Evolutionary conservation across 2,888 invertebrate genomes (phyloP).

Genomic region (Drosophila tripunctata): DNA sequence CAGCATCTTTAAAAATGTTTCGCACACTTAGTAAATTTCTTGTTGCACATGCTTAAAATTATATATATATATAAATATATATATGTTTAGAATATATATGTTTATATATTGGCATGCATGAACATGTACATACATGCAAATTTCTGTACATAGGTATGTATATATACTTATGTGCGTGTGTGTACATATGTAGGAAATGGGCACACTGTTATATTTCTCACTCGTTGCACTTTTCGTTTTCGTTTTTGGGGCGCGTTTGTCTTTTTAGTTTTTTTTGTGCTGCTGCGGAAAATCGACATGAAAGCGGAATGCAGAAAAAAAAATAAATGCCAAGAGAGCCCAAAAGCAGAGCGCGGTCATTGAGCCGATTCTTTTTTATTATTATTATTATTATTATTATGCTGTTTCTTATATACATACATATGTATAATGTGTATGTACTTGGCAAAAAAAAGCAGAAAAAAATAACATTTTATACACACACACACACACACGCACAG

Average conservation of each 20-base stretch:
- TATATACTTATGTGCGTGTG: constrained; percentile 1
- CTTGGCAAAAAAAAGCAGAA: constrained; percentile 19
- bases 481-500: constrained; percentile 47
- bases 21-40: constrained; percentile 22
- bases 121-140: constrained; percentile 11
- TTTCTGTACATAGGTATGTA: not conserved
- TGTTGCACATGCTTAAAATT: constrained; percentile 24
- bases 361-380: constrained; percentile 39
- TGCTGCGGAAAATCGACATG: constrained; percentile 51
- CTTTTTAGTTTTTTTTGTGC: constrained; percentile 11
- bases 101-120: not conserved
- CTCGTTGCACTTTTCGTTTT: constrained; percentile 52
- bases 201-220: constrained; percentile 57
- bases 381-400: constrained; percentile 12
- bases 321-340: too few relatives aligned
- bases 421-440: too few relatives aligned
- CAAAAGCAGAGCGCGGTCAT: constrained; percentile 43
- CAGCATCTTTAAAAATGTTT: constrained; percentile 46
- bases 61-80: constrained; percentile 6
- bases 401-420: constrained; percentile 22
- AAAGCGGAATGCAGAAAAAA: constrained; percentile 38
- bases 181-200: constrained; percentile 28
- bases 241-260: constrained; percentile 7
- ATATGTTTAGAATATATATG: not conserved
- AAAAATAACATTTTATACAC: constrained; percentile 43